Percentiles rank a stretch among this genome's conserved stretches.
Evolutionary conservation across 2,797 vertebrate species (phyloP).

Genomic region (Pyrocephalus nanus): DNA sequence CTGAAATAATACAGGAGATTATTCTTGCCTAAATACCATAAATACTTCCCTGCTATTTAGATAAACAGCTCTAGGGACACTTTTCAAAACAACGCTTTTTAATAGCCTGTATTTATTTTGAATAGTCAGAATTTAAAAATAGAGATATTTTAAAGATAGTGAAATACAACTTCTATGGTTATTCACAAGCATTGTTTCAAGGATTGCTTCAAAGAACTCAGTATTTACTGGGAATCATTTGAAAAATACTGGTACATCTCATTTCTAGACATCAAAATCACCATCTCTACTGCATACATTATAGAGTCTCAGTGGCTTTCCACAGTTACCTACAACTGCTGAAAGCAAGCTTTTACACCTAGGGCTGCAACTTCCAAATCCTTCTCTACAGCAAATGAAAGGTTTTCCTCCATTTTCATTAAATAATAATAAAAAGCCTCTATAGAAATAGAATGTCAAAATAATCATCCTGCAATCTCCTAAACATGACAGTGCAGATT

Average conservation of each 20-base stretch:
- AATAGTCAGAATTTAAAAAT: background rate
- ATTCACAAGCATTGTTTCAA: background rate
- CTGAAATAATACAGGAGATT: slow-evolving; percentile 1
- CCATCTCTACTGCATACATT: background rate
- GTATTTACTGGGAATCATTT: background rate
- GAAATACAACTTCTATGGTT: background rate
- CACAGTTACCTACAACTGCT: background rate
- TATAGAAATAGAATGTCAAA: background rate
- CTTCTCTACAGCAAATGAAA: background rate
- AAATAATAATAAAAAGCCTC: background rate
- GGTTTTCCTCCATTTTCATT: background rate
- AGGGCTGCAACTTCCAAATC: background rate
- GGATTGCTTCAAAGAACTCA: background rate
- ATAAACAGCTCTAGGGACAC: background rate
- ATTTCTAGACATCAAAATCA: background rate
- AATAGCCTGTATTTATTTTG: background rate
- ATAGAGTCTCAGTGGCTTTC: background rate
- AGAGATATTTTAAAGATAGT: background rate
- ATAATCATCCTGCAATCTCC: background rate
- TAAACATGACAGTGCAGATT: background rate
- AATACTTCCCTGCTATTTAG: background rate
- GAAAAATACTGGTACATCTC: background rate
- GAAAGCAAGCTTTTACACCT: background rate
- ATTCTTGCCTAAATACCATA: background rate
- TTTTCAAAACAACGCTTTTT: background rate